phyloP scores from a whole-genome alignment of 2,888 invertebrate genomes.

The Apomyelois bistriatella region DNA sequence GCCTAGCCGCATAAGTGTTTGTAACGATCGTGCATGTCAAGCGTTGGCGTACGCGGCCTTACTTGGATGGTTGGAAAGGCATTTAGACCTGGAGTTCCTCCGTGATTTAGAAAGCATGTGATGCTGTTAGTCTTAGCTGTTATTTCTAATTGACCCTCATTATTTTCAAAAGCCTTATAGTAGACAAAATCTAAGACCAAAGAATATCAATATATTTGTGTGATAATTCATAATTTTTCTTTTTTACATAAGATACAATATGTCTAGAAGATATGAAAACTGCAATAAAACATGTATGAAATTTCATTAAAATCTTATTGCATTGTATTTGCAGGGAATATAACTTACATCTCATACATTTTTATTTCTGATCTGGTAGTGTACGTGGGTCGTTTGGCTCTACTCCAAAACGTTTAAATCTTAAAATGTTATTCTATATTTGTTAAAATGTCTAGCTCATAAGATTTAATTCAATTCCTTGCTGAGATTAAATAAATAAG shows the following conservation, averaged over 20 bases:
- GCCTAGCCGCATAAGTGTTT: too few species aligned
- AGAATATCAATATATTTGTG: too few species aligned
- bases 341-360: conserved; percentile 14
- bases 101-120: too few species aligned
- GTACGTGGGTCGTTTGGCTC: conserved; percentile 12
- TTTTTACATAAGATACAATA: neutral
- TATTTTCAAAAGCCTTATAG: too few species aligned
- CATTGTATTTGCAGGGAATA: conserved; percentile 8
- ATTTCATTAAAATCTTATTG: conserved; percentile 10
- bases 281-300: neutral
- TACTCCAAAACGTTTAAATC: conserved; percentile 12
- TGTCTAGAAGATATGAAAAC: neutral
- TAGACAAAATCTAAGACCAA: too few species aligned
- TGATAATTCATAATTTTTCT: neutral
- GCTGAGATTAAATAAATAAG: neutral
- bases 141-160: too few species aligned
- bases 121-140: too few species aligned
- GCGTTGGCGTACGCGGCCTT: too few species aligned
- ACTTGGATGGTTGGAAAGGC: too few species aligned
- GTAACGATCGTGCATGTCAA: too few species aligned
- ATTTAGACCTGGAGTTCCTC: too few species aligned
- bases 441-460: conserved; percentile 2
- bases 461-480: conserved; percentile 13
- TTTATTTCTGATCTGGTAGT: conserved; percentile 7
- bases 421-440: conserved; percentile 13